Conservation (phyloP, 2,888 invertebrate genomes). For the Synanthedon tipuliformis region DNA sequence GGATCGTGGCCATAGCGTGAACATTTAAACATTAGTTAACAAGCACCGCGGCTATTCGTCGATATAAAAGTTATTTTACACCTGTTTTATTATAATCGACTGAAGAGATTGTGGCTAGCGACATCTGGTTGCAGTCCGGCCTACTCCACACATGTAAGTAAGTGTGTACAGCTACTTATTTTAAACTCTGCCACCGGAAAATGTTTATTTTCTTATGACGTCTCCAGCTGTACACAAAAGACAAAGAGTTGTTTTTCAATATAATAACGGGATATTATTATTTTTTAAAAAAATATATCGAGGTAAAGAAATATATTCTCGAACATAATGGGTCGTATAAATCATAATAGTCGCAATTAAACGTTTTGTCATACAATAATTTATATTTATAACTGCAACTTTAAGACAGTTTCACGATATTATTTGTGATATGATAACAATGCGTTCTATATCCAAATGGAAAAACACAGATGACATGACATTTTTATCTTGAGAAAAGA, state of each 20-base stretch:
- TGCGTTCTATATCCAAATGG: too few species aligned
- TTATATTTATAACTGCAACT: too few species aligned
- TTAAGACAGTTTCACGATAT: too few species aligned
- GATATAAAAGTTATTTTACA: neutral
- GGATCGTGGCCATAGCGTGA: slow-evolving; percentile 1
- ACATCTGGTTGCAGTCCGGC: slow-evolving; percentile 9
- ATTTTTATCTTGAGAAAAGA: too few species aligned
- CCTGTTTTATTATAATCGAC: neutral
- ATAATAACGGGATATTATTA: too few species aligned
- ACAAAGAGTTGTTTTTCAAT: slow-evolving; percentile 9
- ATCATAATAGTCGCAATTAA: too few species aligned
- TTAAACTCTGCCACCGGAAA: slow-evolving; percentile 35
- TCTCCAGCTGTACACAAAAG: slow-evolving; percentile 30
- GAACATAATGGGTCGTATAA: too few species aligned
- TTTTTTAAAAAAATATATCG: too few species aligned
- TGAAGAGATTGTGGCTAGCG: neutral
- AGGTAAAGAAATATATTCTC: too few species aligned
- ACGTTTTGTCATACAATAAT: too few species aligned
- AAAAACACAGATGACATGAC: too few species aligned
- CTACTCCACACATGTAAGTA: slow-evolving; percentile 4
- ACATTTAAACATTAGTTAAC: neutral
- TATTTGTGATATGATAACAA: too few species aligned
- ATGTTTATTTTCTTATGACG: slow-evolving; percentile 29
- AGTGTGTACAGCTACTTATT: slow-evolving; percentile 14
- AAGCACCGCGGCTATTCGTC: slow-evolving; percentile 1